Conservation (phyloP, 2,888 invertebrate species). For the Hipparchia sbordonii region DNA sequence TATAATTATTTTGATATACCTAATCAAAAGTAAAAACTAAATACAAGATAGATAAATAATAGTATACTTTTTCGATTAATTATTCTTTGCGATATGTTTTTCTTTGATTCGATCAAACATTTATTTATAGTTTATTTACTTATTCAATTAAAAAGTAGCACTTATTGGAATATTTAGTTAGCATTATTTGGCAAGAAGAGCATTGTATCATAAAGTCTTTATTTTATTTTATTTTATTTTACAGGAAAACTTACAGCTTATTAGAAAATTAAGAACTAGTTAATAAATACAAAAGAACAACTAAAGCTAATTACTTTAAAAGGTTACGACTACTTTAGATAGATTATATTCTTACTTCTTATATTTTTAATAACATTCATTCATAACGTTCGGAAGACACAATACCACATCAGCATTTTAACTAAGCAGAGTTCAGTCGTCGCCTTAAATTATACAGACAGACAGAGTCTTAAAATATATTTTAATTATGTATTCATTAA, state of each 20-base stretch:
- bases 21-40: background rate
- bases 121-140: background rate
- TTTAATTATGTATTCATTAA: no score
- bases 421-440: no score
- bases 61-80: background rate
- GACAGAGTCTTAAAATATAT: no score
- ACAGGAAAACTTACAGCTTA: no score
- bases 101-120: background rate
- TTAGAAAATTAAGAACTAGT: no score
- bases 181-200: background rate
- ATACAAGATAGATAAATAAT: background rate
- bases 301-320: no score
- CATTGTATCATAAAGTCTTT: background rate
- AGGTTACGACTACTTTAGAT: background rate
- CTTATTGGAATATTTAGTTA: background rate
- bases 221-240: no score
- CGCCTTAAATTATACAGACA: no score
- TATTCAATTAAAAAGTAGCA: conserved; percentile 1
- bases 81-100: background rate
- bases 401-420: no score
- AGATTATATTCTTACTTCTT: background rate
- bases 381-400: background rate
- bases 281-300: no score
- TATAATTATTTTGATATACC: background rate
- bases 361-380: background rate